Conservation (phyloP, 2,113 vertebrate species). For the Pseudopodoces humilis region DNA sequence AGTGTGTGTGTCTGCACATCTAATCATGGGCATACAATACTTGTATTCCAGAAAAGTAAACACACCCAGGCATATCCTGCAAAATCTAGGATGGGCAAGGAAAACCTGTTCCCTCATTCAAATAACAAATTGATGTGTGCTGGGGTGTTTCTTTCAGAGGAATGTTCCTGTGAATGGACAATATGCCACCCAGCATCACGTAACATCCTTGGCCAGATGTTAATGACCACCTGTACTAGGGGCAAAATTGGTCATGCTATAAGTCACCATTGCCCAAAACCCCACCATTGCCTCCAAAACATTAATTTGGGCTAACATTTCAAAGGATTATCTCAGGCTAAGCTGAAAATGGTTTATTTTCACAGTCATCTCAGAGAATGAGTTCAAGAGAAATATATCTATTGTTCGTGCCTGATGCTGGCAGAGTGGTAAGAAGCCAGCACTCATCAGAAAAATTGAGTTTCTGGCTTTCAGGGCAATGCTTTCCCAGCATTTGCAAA, state of each 20-base stretch:
- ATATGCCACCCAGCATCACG: not conserved
- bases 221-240: not conserved
- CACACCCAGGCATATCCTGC: accelerated
- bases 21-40: not conserved
- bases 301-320: not conserved
- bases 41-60: not conserved
- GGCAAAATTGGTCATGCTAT: not conserved
- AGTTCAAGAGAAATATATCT: not conserved
- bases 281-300: not conserved
- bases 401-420: not conserved
- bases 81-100: not conserved
- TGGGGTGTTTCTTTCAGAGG: not conserved
- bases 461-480: not conserved
- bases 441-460: not conserved
- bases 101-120: not conserved
- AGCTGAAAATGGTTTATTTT: not conserved
- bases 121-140: not conserved
- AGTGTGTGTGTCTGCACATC: not conserved
- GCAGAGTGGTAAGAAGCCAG: not conserved
- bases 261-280: too few species aligned
- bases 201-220: not conserved
- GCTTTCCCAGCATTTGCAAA: not conserved
- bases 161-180: not conserved
- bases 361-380: not conserved
- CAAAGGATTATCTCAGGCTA: not conserved